These are phyloP conservation scores for Leptothorax acervorum DNA, from an alignment of 2,888 invertebrate genomes.

Conservation along the genomic window DNA sequence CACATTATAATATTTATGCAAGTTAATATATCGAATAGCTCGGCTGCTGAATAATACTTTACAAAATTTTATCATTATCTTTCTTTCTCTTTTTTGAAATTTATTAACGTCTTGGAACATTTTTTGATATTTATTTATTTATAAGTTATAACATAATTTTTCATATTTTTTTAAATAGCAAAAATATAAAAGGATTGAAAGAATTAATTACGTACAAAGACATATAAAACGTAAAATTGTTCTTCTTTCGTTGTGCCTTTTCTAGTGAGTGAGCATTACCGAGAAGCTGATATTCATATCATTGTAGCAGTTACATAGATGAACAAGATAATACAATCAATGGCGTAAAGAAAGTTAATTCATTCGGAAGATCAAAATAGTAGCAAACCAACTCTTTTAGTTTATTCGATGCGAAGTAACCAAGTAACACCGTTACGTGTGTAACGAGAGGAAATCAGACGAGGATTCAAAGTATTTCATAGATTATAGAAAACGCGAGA, in stretches of 20 bases:
- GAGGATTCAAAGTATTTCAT: slow-evolving; percentile 20
- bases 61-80: neutral
- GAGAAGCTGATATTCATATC: neutral
- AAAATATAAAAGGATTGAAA: neutral
- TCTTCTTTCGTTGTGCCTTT: neutral
- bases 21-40: neutral
- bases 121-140: neutral
- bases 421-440: neutral
- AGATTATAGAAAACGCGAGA: neutral
- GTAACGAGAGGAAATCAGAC: slow-evolving; percentile 15
- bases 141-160: neutral
- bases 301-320: neutral
- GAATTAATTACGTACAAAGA: neutral
- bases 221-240: neutral
- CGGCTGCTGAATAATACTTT: neutral
- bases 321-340: neutral
- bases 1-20: neutral
- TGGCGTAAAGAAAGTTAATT: neutral
- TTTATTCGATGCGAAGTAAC: neutral
- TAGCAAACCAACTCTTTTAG: neutral
- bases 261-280: neutral
- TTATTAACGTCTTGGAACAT: neutral
- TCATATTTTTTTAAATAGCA: neutral
- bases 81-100: neutral
- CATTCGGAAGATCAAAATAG: neutral